Evolutionary conservation across 2,888 invertebrate species (phyloP), one percentile per base, ranked within the genome.

Genomic region (Protonemura montana): DNA sequence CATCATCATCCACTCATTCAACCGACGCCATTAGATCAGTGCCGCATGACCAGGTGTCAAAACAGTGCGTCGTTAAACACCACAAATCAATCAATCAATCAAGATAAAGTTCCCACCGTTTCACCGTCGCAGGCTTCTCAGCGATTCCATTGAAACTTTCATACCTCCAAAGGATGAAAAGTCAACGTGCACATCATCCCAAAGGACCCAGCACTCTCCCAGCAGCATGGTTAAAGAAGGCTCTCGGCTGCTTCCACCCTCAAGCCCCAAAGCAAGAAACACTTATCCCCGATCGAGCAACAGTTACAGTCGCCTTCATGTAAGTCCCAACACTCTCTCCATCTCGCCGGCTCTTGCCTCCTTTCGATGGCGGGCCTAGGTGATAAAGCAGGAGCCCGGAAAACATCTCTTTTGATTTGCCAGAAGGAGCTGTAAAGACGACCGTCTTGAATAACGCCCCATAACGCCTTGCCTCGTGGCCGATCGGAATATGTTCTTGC

Each of bases 401-500:
- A 13, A 59, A 59, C 59, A 59, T 59, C 59, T 59, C 59, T 59
- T 59, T 59, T 59, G 59, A 59, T 59, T 59, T 59, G 59, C 59
- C 59, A 59, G 59, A 59, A 3, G 3, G 59, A 59, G 59, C 59
- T 21, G 59, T 59, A 59, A 59, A 59, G 59, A 2, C 21, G 59
- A 21, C 59, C 21, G 59, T 59, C 59, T 59, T 59, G 59, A 59
- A 59, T 59, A 59, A 59, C 21, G 59, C 59, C 59, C 59, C 59
- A 59, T 59, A 59, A 59, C 59, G 59, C 16, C n/a, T 59, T 59
- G 59, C 5, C 10, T 35, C 59, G 59, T 21, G 59, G 59, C 21
- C 59, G 59, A 59, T 59, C 59, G 59, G 59, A 59, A 59, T 59
- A 59, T 59, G 59, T 59, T 59, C 59, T 13, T 59, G 59, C 16